A percentile compares a stretch with the other conserved stretches of the same genome.
Evolutionary conservation across 2,888 invertebrate species (phyloP).

Genomic region (Diaperis boleti): DNA sequence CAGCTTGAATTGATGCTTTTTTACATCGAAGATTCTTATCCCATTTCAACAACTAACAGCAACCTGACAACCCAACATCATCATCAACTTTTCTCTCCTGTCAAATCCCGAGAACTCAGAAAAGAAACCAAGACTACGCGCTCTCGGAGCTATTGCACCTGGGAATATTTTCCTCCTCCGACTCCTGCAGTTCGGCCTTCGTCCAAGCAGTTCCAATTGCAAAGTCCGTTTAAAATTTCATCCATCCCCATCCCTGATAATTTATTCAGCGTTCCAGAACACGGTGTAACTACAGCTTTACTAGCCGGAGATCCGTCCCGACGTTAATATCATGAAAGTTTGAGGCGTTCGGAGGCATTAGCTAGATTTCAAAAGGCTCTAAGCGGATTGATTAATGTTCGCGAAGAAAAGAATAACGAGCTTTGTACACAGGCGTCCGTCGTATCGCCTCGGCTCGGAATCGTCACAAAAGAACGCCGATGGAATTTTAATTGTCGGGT

Average conservation of each 20-base stretch:
- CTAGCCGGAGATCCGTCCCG: conserved; percentile 32
- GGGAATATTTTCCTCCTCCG: background rate
- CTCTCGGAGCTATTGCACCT: background rate
- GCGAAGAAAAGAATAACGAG: conserved; percentile 58
- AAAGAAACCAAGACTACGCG: no score
- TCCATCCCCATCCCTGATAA: conserved; percentile 14
- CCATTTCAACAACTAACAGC: no score
- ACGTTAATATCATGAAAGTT: conserved; percentile 48
- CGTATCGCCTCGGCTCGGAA: no score
- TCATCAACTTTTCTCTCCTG: no score
- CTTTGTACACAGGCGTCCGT: conserved; percentile 55
- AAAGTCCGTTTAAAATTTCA: conserved; percentile 25
- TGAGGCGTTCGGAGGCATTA: conserved; percentile 47
- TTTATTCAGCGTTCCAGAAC: conserved; percentile 29
- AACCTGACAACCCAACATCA: no score
- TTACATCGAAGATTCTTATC: no score
- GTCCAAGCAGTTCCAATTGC: conserved; percentile 1
- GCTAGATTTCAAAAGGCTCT: conserved; percentile 48
- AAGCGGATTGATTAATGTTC: conserved; percentile 58
- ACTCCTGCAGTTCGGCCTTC: background rate
- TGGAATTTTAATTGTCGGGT: conserved; percentile 60
- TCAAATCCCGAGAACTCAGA: no score
- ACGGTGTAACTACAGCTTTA: conserved; percentile 28
- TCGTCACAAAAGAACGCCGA: conserved; percentile 56
- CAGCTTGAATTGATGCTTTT: no score